Percentiles rank a stretch among this genome's conserved stretches.
These are phyloP conservation scores for Cheilosia impressa DNA, from an alignment of 2,888 invertebrate species.

Conservation along the genomic window DNA sequence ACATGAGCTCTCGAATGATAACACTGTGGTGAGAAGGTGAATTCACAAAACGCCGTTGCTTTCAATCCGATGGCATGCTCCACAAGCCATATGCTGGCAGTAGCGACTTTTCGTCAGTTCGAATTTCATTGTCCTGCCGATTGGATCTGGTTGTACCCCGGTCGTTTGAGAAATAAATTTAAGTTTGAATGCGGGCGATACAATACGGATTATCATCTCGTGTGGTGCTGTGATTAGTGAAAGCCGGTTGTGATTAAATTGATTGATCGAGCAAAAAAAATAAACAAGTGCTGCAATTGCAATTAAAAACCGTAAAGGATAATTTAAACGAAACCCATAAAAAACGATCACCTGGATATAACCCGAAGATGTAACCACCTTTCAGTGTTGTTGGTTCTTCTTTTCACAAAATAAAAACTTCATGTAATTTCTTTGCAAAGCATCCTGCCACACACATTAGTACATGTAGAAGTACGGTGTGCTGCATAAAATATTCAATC, in stretches of 20 bases:
- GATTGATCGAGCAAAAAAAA: background rate
- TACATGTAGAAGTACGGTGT: slow-evolving; percentile 49
- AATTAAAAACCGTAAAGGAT: slow-evolving; percentile 8
- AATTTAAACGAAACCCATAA: slow-evolving; percentile 13
- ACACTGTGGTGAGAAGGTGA: slow-evolving; percentile 60
- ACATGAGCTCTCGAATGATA: slow-evolving; percentile 47
- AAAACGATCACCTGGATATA: slow-evolving; percentile 23
- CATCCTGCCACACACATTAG: slow-evolving; percentile 38
- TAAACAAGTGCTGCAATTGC: slow-evolving; percentile 6
- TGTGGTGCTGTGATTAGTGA: slow-evolving; percentile 22
- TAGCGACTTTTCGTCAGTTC: slow-evolving; percentile 63
- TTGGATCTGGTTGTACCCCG: slow-evolving; percentile 47
- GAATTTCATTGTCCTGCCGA: slow-evolving; percentile 65
- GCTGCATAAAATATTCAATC: slow-evolving; percentile 70
- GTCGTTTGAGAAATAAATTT: background rate
- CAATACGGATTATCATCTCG: slow-evolving; percentile 24
- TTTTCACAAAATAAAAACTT: slow-evolving; percentile 19
- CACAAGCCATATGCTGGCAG: slow-evolving; percentile 29
- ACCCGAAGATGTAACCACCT: slow-evolving; percentile 1
- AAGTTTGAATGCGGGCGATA: background rate
- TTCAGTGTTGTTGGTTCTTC: slow-evolving; percentile 22
- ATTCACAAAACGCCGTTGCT: slow-evolving; percentile 46
- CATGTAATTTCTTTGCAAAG: background rate
- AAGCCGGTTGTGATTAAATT: slow-evolving; percentile 20
- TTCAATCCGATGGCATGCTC: slow-evolving; percentile 17